Evolutionary conservation across 2,113 vertebrate genomes (phyloP).

Genomic region (Gila orcuttii): DNA sequence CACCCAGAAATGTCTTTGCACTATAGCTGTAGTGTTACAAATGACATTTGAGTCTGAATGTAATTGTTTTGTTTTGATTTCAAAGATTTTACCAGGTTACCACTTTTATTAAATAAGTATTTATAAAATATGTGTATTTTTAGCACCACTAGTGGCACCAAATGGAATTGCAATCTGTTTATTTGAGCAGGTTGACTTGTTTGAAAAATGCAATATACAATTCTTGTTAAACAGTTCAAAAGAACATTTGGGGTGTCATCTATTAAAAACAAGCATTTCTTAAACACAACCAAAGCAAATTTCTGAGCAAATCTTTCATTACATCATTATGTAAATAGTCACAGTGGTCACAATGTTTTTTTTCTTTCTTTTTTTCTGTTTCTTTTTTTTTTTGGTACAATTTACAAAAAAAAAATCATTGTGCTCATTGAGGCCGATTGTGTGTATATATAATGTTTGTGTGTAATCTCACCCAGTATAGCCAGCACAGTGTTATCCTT

Average conservation of each 20-base stretch:
- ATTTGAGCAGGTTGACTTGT: not conserved
- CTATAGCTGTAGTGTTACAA: not conserved
- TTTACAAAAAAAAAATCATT: no score
- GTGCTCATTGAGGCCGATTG: not conserved
- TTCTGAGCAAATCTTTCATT: no score
- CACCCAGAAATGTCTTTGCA: not conserved
- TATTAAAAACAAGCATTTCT: no score
- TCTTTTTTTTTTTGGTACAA: no score
- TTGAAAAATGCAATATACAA: not conserved
- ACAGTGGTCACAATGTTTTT: no score
- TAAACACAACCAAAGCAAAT: no score
- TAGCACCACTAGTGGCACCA: not conserved
- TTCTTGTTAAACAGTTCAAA: no score
- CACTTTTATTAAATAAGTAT: not conserved
- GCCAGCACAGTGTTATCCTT: constrained; percentile 96
- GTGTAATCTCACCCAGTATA: constrained; percentile 83
- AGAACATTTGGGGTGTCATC: no score
- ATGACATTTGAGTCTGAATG: not conserved
- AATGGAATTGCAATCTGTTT: constrained; percentile 6
- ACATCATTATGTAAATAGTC: no score
- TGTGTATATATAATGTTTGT: not conserved
- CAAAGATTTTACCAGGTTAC: not conserved
- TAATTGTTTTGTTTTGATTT: not conserved
- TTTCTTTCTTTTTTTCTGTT: no score
- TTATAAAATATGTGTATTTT: not conserved